Conservation (phyloP, 2,888 invertebrate genomes). For the Uropetala carovei region DNA sequence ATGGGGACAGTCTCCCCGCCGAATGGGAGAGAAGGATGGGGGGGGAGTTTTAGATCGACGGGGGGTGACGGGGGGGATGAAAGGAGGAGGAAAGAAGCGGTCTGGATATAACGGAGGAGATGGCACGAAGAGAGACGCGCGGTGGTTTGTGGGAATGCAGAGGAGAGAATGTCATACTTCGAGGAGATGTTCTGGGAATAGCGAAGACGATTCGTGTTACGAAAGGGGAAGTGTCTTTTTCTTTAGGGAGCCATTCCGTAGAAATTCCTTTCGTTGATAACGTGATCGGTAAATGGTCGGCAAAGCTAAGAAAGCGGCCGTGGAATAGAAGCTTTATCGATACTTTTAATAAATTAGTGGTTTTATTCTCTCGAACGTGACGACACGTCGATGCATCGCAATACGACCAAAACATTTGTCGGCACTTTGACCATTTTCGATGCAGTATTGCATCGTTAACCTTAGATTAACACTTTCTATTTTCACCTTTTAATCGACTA, state of each 20-base stretch:
- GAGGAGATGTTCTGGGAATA: conserved; percentile 2
- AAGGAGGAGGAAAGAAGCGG: not conserved
- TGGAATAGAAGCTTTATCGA: too few relatives aligned
- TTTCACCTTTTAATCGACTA: too few relatives aligned
- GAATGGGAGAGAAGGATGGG: not conserved
- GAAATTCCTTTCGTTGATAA: too few relatives aligned
- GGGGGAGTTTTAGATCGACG: conserved; percentile 3
- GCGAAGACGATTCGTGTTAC: not conserved
- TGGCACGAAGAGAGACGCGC: not conserved
- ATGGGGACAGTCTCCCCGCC: not conserved
- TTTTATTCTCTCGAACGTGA: too few relatives aligned
- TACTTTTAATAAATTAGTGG: too few relatives aligned
- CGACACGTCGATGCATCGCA: too few relatives aligned
- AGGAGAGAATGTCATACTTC: not conserved
- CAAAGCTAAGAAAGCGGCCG: too few relatives aligned
- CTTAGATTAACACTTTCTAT: too few relatives aligned
- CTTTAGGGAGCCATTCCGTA: not conserved
- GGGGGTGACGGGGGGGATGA: not conserved
- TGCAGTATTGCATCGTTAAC: too few relatives aligned
- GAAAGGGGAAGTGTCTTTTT: not conserved
- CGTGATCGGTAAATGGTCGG: too few relatives aligned
- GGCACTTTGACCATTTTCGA: too few relatives aligned
- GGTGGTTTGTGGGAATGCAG: not conserved
- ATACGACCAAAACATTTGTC: too few relatives aligned
- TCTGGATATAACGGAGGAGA: not conserved